A percentile compares a stretch with the other conserved stretches of the same genome.
These are phyloP conservation scores for Myiozetetes cayanensis DNA, from an alignment of 2,113 vertebrate species.

Conservation along the genomic window DNA sequence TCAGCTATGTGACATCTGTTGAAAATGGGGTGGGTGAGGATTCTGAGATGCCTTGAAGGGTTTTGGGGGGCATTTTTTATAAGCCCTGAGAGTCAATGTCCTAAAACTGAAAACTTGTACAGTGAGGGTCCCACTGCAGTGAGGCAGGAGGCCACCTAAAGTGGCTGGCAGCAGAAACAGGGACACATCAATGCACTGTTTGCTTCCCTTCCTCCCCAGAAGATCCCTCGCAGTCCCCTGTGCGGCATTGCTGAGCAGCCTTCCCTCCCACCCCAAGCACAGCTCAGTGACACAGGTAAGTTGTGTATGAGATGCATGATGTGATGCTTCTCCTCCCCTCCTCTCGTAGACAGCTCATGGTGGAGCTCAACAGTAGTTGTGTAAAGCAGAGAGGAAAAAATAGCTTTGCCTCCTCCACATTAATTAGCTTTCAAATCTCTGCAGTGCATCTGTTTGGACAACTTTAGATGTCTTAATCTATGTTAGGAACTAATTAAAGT, in stretches of 20 bases:
- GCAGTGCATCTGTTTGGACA: background rate
- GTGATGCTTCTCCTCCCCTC: background rate
- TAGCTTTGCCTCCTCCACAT: background rate
- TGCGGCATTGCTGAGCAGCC: background rate
- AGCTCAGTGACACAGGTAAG: background rate
- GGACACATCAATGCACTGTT: background rate
- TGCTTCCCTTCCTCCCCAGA: background rate
- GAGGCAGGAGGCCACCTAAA: background rate
- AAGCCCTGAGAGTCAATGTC: background rate
- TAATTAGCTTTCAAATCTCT: background rate
- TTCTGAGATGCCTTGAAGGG: background rate
- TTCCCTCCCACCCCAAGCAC: background rate
- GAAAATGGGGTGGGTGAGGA: background rate
- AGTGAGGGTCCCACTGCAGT: background rate
- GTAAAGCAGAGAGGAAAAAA: background rate
- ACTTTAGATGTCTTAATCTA: background rate
- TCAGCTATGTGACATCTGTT: background rate
- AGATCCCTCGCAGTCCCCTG: background rate
- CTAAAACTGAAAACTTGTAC: background rate
- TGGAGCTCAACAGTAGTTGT: background rate
- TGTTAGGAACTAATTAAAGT: background rate
- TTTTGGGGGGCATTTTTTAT: background rate
- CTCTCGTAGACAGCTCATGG: background rate
- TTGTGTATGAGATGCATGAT: fast-evolving
- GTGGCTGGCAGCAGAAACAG: background rate